Percentiles rank a stretch among this genome's conserved stretches.
Conservation (phyloP, 2,888 invertebrate species). For the Molanna angustata region DNA sequence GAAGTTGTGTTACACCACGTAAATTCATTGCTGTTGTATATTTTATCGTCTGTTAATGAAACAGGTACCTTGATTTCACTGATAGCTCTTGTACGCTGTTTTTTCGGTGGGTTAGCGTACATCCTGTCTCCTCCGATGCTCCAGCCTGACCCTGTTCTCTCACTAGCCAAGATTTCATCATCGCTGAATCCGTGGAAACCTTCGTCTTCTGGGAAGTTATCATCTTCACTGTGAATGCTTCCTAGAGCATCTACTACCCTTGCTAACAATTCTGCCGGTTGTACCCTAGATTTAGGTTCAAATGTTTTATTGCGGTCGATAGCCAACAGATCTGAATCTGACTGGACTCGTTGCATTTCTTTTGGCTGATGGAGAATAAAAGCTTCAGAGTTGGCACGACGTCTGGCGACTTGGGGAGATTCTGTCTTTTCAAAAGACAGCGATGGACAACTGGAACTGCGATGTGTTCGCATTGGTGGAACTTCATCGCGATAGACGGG, state of each 20-base stretch:
- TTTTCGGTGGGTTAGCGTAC: slow-evolving; percentile 40
- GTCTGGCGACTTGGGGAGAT: slow-evolving; percentile 47
- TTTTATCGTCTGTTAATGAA: slow-evolving; percentile 32
- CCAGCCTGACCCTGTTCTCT: slow-evolving; percentile 55
- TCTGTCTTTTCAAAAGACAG: slow-evolving; percentile 61
- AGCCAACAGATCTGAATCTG: slow-evolving; percentile 74
- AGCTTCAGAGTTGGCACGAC: slow-evolving; percentile 66
- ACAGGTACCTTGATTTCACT: slow-evolving; percentile 54
- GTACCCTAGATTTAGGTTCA: slow-evolving; percentile 66
- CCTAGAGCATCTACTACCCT: slow-evolving; percentile 77
- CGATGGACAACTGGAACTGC: slow-evolving; percentile 70
- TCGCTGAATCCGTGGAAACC: slow-evolving; percentile 71
- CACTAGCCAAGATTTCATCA: slow-evolving; percentile 70
- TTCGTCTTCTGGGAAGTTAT: slow-evolving; percentile 45
- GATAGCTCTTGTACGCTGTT: slow-evolving; percentile 57
- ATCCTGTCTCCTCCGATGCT: slow-evolving; percentile 51
- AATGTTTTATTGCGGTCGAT: slow-evolving; percentile 79
- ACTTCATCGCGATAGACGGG: slow-evolving; percentile 71
- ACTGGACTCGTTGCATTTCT: slow-evolving; percentile 63
- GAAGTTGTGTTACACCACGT: slow-evolving; percentile 70
- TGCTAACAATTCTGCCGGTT: slow-evolving; percentile 72
- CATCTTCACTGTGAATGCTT: slow-evolving; percentile 50
- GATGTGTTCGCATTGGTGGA: slow-evolving; percentile 41
- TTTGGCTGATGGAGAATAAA: slow-evolving; percentile 42
- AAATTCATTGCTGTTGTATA: slow-evolving; percentile 50